Base-by-base conservation (phyloP, 2,888 invertebrate genomes). In the Deilephila elpenor region DNA sequence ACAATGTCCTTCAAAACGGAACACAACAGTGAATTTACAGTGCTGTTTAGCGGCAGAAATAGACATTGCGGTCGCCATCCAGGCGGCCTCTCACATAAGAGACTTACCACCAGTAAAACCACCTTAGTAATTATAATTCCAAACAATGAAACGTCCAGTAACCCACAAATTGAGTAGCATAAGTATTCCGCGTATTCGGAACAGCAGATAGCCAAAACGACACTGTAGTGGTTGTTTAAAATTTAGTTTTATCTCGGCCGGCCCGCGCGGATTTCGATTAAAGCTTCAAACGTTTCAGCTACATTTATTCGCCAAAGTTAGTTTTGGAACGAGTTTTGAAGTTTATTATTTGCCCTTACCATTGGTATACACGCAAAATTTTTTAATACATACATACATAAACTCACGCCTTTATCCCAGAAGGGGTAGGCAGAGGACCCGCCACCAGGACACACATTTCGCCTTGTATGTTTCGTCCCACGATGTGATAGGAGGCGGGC, bases 201-300 rank as follows among this genome's bases (percentile, higher is more conserved):
- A 56, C 17, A 60, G 3, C 29, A 32, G 60, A 29, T 60, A 29
- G 29, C 14, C 78, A 80, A 84, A 84, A 87, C 88, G 80, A 79
- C 82, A 83, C 85, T 85, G 80, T 78, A 77, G 76, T 78, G 75
- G 76, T 83, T 86, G 85, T 86, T 88, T 85, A 82, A 88, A 88
- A 85, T 89, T 86, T 80, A 80, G 80, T 81, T 86, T 88, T 89
- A 88, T 89, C 88, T 87, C 79, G 75, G 73, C 79, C 77, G 80
- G 82, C 80, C 80, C 76, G 75, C 74, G 82, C 82, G 84, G 84
- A 86, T 88, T 88, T 88, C 89, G 89, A 90, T 91, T 89, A 89
- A 89, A 85, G 83, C 86, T 89, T 86, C 86, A 86, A 91, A 91
- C 87, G 88, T 90, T 91, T 91, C 90, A 88, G 89, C 84, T 91